phyloP scores from a whole-genome alignment of 1,140 invertebrate genomes.

The Drosophila bifasciata region DNA sequence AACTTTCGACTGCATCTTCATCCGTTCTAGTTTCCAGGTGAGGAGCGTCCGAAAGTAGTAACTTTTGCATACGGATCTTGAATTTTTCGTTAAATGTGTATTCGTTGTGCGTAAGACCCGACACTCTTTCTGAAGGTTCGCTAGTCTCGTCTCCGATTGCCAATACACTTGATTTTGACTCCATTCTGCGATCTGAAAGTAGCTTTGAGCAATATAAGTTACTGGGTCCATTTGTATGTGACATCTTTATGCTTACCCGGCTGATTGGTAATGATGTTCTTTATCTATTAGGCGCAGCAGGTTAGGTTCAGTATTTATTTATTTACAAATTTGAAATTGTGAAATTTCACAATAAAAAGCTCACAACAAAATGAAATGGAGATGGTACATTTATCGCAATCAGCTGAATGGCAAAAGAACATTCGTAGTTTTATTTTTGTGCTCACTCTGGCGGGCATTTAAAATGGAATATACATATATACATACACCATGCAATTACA shows the following conservation, averaged over 20 bases:
- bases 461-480: not conserved
- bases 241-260: not conserved
- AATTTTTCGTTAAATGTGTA: not conserved
- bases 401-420: not conserved
- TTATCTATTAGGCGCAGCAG: no score
- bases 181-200: slow-evolving; percentile 1
- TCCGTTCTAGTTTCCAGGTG: not conserved
- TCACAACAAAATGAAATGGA: not conserved
- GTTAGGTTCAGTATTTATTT: not conserved
- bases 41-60: slow-evolving; percentile 2
- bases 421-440: no score
- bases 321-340: no score
- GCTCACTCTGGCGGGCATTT: not conserved
- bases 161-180: slow-evolving; percentile 1
- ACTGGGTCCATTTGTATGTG: not conserved
- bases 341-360: slow-evolving; percentile 14
- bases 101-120: not conserved
- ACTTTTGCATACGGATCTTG: slow-evolving; percentile 15
- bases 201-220: no score
- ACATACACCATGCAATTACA: no score
- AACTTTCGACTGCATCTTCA: not conserved
- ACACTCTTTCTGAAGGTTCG: not conserved
- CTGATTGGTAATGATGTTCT: not conserved
- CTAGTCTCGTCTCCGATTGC: slow-evolving; percentile 5
- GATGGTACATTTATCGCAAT: not conserved